Percentiles rank a stretch among this genome's conserved stretches.
These are phyloP conservation scores for Nasua narica DNA, from an alignment of 2,797 vertebrate genomes.

Conservation along the genomic window DNA sequence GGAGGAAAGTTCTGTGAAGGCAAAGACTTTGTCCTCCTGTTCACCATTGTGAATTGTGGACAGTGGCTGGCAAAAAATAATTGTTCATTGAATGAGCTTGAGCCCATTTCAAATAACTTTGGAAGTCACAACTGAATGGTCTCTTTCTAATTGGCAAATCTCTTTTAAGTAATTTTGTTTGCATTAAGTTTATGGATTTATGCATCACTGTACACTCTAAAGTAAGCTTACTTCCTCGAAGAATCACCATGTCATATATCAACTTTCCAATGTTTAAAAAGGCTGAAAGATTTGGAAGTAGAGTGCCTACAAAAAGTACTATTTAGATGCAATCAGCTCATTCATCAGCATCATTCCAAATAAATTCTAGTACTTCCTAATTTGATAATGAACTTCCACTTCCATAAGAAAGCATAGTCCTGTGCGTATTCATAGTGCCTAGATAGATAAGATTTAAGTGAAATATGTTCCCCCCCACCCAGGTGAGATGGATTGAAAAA, in stretches of 20 bases:
- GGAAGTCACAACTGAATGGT: slow-evolving; percentile 37
- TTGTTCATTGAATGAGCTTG: neutral
- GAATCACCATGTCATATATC: neutral
- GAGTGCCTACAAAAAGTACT: neutral
- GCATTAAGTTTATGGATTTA: slow-evolving; percentile 34
- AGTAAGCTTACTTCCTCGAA: slow-evolving; percentile 16
- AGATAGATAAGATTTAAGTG: no score
- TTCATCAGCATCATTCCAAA: slow-evolving; percentile 29
- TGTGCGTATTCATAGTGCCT: neutral
- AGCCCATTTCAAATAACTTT: slow-evolving; percentile 30
- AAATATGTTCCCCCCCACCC: no score
- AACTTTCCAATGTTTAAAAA: slow-evolving; percentile 35
- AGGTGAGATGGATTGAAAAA: no score
- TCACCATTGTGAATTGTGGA: neutral
- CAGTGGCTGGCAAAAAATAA: neutral
- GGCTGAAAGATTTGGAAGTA: neutral
- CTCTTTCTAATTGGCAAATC: slow-evolving; percentile 33
- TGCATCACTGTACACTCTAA: neutral
- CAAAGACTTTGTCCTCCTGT: neutral
- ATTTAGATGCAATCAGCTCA: slow-evolving; percentile 16
- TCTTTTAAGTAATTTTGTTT: slow-evolving; percentile 45
- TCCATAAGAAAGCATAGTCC: neutral
- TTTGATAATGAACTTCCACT: slow-evolving; percentile 45
- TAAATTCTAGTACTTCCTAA: neutral
- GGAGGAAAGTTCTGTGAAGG: neutral